Evolutionary conservation across 2,113 vertebrate genomes (phyloP).

Genomic region (Rhynchomys soricoides): DNA sequence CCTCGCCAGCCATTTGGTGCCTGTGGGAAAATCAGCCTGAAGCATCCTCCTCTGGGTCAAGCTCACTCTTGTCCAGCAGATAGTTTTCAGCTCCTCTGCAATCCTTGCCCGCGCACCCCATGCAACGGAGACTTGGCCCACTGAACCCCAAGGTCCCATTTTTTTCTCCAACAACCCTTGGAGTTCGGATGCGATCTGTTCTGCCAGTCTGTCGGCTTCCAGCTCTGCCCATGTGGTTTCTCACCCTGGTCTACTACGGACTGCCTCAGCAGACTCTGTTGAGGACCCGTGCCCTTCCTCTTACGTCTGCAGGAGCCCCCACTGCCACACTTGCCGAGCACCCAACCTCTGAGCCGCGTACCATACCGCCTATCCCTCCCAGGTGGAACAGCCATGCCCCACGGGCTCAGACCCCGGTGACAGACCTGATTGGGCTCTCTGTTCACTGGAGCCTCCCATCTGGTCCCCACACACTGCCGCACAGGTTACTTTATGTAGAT

Average conservation of each 20-base stretch:
- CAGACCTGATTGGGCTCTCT: conserved; percentile 65
- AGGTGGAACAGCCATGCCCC: conserved; percentile 28
- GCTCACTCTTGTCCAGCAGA: neutral
- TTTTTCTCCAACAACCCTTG: neutral
- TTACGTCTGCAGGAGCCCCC: neutral
- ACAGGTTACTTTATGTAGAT: conserved; percentile 55
- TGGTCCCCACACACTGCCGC: neutral
- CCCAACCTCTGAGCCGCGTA: neutral
- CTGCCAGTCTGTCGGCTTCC: neutral
- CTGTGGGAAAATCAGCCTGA: neutral
- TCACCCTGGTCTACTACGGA: neutral
- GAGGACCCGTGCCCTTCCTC: neutral
- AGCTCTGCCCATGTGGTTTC: neutral
- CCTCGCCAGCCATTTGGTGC: neutral
- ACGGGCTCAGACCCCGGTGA: neutral
- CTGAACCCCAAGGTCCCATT: too few species aligned
- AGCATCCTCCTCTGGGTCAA: neutral
- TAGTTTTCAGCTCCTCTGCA: neutral
- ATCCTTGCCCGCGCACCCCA: neutral
- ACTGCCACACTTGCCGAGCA: neutral
- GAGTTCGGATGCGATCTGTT: neutral
- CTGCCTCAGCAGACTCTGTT: neutral
- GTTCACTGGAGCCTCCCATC: conserved; percentile 64
- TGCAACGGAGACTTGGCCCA: neutral
- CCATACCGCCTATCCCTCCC: neutral